A percentile compares a stretch with the other conserved stretches of the same genome.
Conservation (phyloP, 2,888 invertebrate genomes). For the Eristalinus aeneus region DNA sequence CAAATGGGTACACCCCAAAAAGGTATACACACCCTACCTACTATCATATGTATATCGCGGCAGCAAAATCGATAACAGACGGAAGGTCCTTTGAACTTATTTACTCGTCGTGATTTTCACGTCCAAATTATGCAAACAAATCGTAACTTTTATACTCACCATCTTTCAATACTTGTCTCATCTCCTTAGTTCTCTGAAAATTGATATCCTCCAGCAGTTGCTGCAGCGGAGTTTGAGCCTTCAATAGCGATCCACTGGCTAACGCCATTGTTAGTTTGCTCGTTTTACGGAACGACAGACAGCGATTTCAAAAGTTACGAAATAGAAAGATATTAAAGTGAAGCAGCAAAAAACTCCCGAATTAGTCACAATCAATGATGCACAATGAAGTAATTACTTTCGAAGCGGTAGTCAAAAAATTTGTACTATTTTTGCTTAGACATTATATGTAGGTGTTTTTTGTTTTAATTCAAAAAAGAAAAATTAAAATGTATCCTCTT, state of each 20-base stretch:
- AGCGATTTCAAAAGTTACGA: neutral
- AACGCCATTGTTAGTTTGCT: conserved; percentile 74
- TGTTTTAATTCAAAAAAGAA: neutral
- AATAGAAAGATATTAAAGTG: neutral
- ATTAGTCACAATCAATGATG: conserved; percentile 16
- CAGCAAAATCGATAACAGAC: conserved; percentile 58
- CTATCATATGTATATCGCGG: neutral
- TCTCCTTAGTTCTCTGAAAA: conserved; percentile 95
- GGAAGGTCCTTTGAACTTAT: conserved; percentile 27
- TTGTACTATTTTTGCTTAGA: conserved; percentile 55
- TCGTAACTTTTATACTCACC: conserved; percentile 82
- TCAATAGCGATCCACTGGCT: conserved; percentile 78
- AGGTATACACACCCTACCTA: conserved; percentile 4
- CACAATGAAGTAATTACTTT: conserved; percentile 10
- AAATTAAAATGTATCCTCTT: conserved; percentile 9
- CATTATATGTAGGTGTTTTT: conserved; percentile 32
- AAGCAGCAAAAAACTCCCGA: neutral
- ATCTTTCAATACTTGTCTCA: conserved; percentile 93
- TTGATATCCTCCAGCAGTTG: conserved; percentile 95
- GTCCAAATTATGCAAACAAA: neutral
- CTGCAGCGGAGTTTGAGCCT: conserved; percentile 86
- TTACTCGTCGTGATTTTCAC: neutral
- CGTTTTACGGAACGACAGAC: neutral
- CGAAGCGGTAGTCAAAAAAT: conserved; percentile 15
- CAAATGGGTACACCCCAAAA: neutral